Evolutionary conservation across 2,113 vertebrate species (phyloP), one percentile per base, ranked within the genome.

Genomic region (Sterna hirundo): DNA sequence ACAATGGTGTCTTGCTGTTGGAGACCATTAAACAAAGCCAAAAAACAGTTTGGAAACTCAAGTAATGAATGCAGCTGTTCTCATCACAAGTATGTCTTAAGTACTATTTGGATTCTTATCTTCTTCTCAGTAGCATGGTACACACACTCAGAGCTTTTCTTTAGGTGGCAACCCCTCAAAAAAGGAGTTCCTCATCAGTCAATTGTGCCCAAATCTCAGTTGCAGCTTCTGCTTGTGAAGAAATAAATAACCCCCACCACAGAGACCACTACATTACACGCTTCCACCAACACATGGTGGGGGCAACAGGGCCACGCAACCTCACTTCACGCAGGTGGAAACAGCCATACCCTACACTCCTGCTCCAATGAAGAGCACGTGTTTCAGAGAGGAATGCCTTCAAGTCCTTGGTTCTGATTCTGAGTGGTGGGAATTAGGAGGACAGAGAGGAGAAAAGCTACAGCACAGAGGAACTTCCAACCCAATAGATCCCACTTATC

Each of bases 261-360:
- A 3, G 69, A 77, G 23, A 18, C 13, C 6, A 23, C 38, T 10
- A 13, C 54, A 1, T 15, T 8, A 47, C 29, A 38, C 4, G 0
- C 30, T 58, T 58, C 51, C 30, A 34, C 20, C 62, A 77, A 47
- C 30, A 32, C 10, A 1, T 0, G 26, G 22, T 10, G n/a, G 11
- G 36, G 29, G 22, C 18, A 80, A 9, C 0, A 6, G 19, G 10
- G 5, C 6, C 9, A 32, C 30, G 21, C 30, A 34, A 23, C 7
- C 25, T 40, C 34, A 6, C 29, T 21, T 16, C 9, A 20, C 0
- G 3, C 15, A 40, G 60, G 23, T 65, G 36, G 40, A 54, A 57
- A 83, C 29, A 34, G 46, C 46, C 46, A 34, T 18, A 36, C 16
- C 36, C 23, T 66, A n/a, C 1, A 1, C 46, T 23, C 12, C 30